Conservation (phyloP, 2,113 vertebrate species). For the Calyptommatus sinebrachiatus region DNA sequence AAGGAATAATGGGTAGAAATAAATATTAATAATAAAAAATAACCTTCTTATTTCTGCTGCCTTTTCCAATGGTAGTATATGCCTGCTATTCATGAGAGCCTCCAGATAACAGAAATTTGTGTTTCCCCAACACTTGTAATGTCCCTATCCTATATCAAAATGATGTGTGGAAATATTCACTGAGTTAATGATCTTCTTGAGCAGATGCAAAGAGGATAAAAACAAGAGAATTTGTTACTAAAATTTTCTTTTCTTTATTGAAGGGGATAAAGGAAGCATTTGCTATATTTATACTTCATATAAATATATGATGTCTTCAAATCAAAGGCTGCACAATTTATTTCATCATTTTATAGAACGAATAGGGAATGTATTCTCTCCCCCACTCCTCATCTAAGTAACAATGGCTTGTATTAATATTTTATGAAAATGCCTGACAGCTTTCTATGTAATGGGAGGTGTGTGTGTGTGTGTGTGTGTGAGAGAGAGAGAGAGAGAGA, state of each 20-base stretch:
- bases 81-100: not conserved
- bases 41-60: not conserved
- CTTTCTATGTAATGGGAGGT: not conserved
- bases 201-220: constrained; percentile 1
- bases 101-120: not conserved
- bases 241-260: not conserved
- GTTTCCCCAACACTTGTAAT: not conserved
- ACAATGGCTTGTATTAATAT: constrained; percentile 1
- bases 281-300: constrained; percentile 17
- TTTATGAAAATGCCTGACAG: not conserved
- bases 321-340: constrained; percentile 1
- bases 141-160: not conserved
- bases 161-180: not conserved
- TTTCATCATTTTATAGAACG: constrained; percentile 3
- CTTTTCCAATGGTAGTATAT: not conserved
- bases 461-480: not conserved
- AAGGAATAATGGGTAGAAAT: not conserved
- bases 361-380: not conserved
- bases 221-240: not conserved
- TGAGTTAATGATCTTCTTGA: not conserved
- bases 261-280: not conserved
- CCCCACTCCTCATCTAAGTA: not conserved
- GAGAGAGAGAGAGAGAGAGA: too few species aligned
- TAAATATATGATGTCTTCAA: constrained; percentile 12
- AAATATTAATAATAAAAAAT: too few species aligned